Evolutionary conservation across 2,888 invertebrate genomes (phyloP).

Genomic region (Melolontha melolontha): DNA sequence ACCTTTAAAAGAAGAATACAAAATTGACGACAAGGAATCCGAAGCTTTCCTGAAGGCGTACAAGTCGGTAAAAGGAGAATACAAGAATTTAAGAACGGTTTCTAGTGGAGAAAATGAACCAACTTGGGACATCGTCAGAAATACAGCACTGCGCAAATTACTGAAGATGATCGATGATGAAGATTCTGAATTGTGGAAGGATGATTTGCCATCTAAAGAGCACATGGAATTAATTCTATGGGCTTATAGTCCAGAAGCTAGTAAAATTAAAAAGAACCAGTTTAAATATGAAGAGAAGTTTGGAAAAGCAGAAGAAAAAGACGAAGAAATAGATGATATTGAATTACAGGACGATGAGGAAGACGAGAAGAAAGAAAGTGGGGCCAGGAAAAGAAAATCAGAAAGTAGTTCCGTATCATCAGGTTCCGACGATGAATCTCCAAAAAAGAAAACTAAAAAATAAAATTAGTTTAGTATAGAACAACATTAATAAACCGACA

Average conservation of each 20-base stretch:
- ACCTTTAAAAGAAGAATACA: slow-evolving; percentile 68
- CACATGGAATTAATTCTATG: slow-evolving; percentile 79
- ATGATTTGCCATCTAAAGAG: slow-evolving; percentile 76
- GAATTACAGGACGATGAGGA: slow-evolving; percentile 46
- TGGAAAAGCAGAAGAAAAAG: slow-evolving; percentile 53
- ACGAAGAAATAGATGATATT: slow-evolving; percentile 48
- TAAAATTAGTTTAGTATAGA: slow-evolving; percentile 32
- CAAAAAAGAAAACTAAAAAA: slow-evolving; percentile 57
- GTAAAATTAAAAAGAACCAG: slow-evolving; percentile 73
- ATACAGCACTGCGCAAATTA: slow-evolving; percentile 72
- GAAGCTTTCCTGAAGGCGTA: slow-evolving; percentile 75
- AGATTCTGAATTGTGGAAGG: slow-evolving; percentile 72
- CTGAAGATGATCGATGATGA: slow-evolving; percentile 71
- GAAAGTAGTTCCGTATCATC: slow-evolving; percentile 49
- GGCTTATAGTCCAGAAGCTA: slow-evolving; percentile 81
- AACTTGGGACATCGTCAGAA: slow-evolving; percentile 83
- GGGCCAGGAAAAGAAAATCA: slow-evolving; percentile 57
- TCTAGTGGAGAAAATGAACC: slow-evolving; percentile 67
- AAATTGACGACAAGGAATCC: slow-evolving; percentile 65
- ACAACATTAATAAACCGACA: background rate
- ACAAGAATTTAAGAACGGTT: slow-evolving; percentile 79
- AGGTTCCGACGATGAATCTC: slow-evolving; percentile 55
- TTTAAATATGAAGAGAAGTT: slow-evolving; percentile 66
- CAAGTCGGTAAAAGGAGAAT: slow-evolving; percentile 74
- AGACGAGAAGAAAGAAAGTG: slow-evolving; percentile 45